Base-by-base conservation (phyloP, 2,113 vertebrate species). In the Nibea albiflora region DNA sequence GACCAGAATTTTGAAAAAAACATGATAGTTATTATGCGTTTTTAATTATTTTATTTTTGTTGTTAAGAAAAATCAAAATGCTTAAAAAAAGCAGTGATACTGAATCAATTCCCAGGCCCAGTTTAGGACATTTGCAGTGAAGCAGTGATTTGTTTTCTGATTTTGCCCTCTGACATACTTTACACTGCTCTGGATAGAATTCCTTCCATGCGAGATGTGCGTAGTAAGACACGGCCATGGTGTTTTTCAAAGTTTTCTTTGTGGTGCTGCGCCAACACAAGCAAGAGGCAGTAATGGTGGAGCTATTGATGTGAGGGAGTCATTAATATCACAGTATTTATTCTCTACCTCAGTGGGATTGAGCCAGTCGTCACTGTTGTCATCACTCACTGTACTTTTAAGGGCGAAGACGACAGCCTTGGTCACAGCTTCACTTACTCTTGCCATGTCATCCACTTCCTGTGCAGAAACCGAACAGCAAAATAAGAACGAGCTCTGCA, bases 281-380 rank as follows among this genome's bases (percentile, higher is more conserved):
- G 5, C 46, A 17, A 26, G 2, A 19, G 6, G 35, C 15, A 19
- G 2, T 16, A 24, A 56, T 19, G 15, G 4, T 4, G 10, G 53
- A 56, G 10, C 35, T 12, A 14, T 1, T 67, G 64, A 28, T 31
- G 28, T 65, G 7, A 47, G n/a, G 16, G 26, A 20, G 7, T 26
- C 16, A 46, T 68, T 35, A 22, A 49, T 19, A 15, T 22, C 4
- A 50, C 17, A 42, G 35, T 47, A 4, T 65, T 53, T 0, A 52
- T 61, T 20, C 14, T 3, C 5, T 85, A 99, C 98, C 97, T 99
- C 98, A 0, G 98, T 99, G 78, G 98, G 97, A 86, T 99, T 99
- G 74, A 99, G 94, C 98, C 98, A 99, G 76, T 86, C 50, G 53
- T 94, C 94, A 2, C 78, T 44, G 65, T 93, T 94, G 63, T 91